phyloP scores from a whole-genome alignment of 2,797 vertebrate genomes.

The Coreius guichenoti region DNA sequence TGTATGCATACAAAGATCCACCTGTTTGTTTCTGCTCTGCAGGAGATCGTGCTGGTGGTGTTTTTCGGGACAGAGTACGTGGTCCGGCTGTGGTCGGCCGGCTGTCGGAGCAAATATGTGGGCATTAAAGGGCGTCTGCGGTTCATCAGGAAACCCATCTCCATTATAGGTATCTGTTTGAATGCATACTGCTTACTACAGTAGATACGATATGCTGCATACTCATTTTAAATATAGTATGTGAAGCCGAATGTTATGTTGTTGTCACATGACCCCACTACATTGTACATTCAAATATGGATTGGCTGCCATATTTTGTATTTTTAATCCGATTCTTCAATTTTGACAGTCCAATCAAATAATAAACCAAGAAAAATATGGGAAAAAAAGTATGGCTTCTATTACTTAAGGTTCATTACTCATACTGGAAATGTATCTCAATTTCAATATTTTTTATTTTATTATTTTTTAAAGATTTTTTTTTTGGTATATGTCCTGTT shows the following conservation, averaged over 20 bases:
- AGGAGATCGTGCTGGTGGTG: slow-evolving; percentile 93
- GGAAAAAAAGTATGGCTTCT: background rate
- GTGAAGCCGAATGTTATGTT: background rate
- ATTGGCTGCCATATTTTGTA: background rate
- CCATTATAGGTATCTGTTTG: slow-evolving; percentile 84
- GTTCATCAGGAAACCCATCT: slow-evolving; percentile 93
- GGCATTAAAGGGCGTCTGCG: slow-evolving; percentile 87
- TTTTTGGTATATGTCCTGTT: background rate
- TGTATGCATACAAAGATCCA: background rate
- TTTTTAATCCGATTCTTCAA: background rate
- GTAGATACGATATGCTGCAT: background rate
- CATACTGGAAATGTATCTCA: background rate
- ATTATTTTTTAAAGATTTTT: background rate
- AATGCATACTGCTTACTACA: background rate
- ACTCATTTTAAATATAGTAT: background rate
- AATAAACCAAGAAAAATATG: background rate
- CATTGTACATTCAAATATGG: background rate
- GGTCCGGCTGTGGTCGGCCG: slow-evolving; percentile 90
- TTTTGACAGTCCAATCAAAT: background rate
- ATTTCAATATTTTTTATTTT: slow-evolving; percentile 19
- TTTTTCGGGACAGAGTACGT: slow-evolving; percentile 90
- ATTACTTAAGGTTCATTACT: background rate
- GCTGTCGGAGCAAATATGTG: slow-evolving; percentile 90
- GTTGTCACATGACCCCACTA: background rate
- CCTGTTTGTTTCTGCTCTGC: slow-evolving; percentile 66